Evolutionary conservation across 2,888 invertebrate genomes (phyloP).

Genomic region (Lepeophtheirus nordmannii): DNA sequence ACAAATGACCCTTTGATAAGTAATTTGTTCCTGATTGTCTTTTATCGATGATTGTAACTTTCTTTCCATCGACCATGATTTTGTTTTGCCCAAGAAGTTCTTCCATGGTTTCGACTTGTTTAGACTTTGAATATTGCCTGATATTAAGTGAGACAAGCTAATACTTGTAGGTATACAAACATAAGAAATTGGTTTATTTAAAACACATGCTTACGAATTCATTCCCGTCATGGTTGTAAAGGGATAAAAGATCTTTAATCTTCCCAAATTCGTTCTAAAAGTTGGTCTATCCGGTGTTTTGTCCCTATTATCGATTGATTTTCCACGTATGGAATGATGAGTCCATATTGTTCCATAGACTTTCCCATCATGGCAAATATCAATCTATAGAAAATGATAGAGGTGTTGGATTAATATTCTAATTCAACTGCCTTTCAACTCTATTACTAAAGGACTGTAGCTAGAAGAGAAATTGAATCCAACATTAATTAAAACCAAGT

Average conservation of each 20-base stretch:
- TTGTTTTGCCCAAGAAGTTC: constrained; percentile 4
- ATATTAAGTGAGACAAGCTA: background rate
- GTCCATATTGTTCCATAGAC: constrained; percentile 22
- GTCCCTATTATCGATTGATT: constrained; percentile 10
- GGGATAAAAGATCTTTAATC: constrained; percentile 2
- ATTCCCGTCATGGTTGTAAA: constrained; percentile 5
- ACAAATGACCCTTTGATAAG: constrained; percentile 29
- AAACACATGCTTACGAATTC: constrained; percentile 11
- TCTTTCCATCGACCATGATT: constrained; percentile 2
- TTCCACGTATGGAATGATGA: constrained; percentile 11
- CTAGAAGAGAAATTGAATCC: background rate
- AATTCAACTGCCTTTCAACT: background rate
- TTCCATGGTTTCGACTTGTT: constrained; percentile 3
- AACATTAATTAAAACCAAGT: background rate
- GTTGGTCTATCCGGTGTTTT: constrained; percentile 6
- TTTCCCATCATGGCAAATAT: constrained; percentile 15
- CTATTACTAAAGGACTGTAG: background rate
- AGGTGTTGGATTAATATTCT: background rate
- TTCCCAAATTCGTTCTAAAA: constrained; percentile 9
- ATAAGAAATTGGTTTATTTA: too few relatives aligned
- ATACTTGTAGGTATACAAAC: background rate
- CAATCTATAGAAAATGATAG: background rate
- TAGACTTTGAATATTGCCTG: constrained; percentile 15
- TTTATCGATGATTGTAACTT: constrained; percentile 14
- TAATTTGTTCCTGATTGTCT: constrained; percentile 3